Evolutionary conservation across 2,113 vertebrate genomes (phyloP).

Genomic region (Geococcyx californianus): DNA sequence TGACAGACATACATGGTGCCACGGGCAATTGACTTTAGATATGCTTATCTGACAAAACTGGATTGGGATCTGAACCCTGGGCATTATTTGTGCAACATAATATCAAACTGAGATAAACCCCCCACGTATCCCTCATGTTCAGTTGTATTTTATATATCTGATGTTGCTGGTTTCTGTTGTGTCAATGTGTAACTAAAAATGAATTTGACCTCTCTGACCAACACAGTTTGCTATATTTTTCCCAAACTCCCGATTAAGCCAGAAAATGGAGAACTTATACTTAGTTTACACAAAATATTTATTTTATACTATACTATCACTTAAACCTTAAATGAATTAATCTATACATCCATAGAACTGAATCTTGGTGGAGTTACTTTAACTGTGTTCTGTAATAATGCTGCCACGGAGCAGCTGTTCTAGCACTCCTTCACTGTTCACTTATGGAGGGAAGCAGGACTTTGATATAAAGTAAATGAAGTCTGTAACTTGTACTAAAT

Average conservation of each 20-base stretch:
- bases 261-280: background rate
- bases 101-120: background rate
- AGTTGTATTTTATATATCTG: background rate
- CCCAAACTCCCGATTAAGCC: background rate
- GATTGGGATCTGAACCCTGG: background rate
- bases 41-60: background rate
- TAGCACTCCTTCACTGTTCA: background rate
- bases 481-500: constrained; percentile 11
- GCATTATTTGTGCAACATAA: background rate
- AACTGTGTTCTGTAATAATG: background rate
- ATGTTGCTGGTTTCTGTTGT: background rate
- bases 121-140: background rate
- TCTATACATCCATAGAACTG: background rate
- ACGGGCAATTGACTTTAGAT: background rate
- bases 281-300: background rate
- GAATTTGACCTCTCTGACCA: background rate
- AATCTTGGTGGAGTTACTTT: background rate
- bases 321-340: background rate
- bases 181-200: background rate
- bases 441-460: background rate
- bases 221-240: too few relatives aligned
- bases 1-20: fast-evolving
- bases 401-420: background rate
- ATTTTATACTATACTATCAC: background rate
- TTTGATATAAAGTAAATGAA: background rate